Evolutionary conservation across 2,797 vertebrate species (phyloP), one percentile per base, ranked within the genome.

Genomic region (Falco columbarius): DNA sequence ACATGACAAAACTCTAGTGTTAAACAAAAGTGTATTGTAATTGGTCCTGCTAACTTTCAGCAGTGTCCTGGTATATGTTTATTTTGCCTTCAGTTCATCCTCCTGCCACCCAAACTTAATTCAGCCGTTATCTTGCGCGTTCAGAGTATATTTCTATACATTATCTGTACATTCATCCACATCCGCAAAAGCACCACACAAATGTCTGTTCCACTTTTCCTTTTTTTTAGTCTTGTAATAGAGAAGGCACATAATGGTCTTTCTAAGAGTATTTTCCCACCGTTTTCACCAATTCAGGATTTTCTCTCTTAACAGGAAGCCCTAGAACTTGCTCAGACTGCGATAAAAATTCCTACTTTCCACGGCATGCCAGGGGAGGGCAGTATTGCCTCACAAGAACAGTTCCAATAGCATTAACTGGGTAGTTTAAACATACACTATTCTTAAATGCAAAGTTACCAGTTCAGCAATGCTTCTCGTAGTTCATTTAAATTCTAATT

Each of bases 361-460:
- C 3, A 0, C 47, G 36, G 49, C 62, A 7, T 7, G 49, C 96
- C 97, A 97, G 84, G 52, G n/a, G 97, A 97, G 96, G 96, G 95
- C 97, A 96, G 89, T 74, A 93, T 93, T 92, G 94, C 79, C 62
- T 71, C 52, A 49, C 32, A 68, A 49, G 77, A 95, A 24, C 38
- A 38, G 34, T 4, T 70, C 36, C 22, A 34, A 61, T 0, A 17
- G 24, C 4, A 6, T 30, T 55, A 22, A 24, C 22, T 4, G n/a
- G 5, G 9, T 46, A 24, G n/a, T 74, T 86, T 49, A 49, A 85
- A 88, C 15, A 46, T 0, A 13, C 36, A 5, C 36, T 56, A 1
- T 26, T 85, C 36, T 84, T 65, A 70, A 46, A 20, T 18, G 56
- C 16, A 40, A 71, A 94, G 56, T 87, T 86, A 89, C 1, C 3